phyloP scores from a whole-genome alignment of 2,113 vertebrate species.

The Saguinus imperator region DNA sequence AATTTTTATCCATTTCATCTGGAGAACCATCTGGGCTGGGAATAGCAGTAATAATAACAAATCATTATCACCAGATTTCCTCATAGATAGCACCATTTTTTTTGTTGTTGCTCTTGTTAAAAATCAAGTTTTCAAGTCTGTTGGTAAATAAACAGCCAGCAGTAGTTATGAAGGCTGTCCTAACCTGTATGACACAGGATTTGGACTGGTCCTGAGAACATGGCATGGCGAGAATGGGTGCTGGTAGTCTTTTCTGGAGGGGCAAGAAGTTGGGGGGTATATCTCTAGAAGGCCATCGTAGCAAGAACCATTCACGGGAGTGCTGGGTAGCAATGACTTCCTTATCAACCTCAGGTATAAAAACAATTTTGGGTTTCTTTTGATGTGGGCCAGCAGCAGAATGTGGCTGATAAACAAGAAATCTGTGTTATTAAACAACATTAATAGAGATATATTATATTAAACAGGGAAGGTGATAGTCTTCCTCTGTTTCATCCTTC shows the following conservation, averaged over 20 bases:
- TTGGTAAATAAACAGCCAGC: slow-evolving; percentile 17
- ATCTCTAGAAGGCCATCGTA: background rate
- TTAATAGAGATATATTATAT: background rate
- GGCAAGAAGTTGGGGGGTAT: background rate
- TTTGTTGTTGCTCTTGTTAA: slow-evolving; percentile 64
- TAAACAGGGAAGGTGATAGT: background rate
- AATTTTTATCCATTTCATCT: slow-evolving; percentile 75
- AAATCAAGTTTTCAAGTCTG: slow-evolving; percentile 56
- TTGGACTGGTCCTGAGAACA: background rate
- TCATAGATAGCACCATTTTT: slow-evolving; percentile 47
- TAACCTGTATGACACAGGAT: background rate
- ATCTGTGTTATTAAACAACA: background rate
- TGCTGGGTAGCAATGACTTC: background rate
- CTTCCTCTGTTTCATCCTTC: background rate
- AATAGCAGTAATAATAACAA: slow-evolving; percentile 74
- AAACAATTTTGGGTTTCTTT: background rate
- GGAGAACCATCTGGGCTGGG: slow-evolving; percentile 76
- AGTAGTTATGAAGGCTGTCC: background rate
- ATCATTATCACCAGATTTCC: slow-evolving; percentile 73
- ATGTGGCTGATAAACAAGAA: background rate
- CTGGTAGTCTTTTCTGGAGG: background rate
- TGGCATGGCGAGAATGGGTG: background rate
- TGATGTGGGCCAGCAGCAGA: background rate
- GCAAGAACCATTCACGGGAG: background rate
- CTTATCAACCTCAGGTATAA: background rate